Base-by-base conservation (phyloP, 2,113 vertebrate species). In the Laterallus jamaicensis region DNA sequence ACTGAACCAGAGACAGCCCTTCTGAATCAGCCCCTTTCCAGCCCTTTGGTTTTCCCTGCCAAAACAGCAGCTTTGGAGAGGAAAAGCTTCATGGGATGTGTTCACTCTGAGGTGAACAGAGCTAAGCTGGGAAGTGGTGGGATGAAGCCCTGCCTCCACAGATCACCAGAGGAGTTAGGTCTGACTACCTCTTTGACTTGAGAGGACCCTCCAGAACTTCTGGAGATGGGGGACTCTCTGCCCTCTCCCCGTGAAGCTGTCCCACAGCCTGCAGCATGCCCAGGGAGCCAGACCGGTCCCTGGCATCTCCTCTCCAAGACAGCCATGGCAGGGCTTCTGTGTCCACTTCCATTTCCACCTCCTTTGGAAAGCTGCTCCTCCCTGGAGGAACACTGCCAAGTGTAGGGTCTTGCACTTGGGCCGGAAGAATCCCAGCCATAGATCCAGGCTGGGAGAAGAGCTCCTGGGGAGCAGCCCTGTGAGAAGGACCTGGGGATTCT, bases 301-400 rank as follows among this genome's bases (percentile, higher is more conserved):
- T 66, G 60, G 15, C 16, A 21, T 13, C 54, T 66, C 22, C 50
- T 50, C 29, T 31, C 39, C 21, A 39, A 44, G 44, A 59, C 0
- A 1, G 15, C 26, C 0, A 0, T 28, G 44, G 89, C 32, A 39
- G 0, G 3, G 52, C 60, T 66, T 31, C 31, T 15, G 1, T 49
- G 79, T n/a, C 83, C 15, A 26, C 15, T 59, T 70, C 56, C 70
- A 18, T 74, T 80, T 79, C 62, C 44, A 49, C 28, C 21, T 26
- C 22, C 59, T 59, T 19, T 49, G 58, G 47, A 28, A 70, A 52
- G 28, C 75, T 47, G 8, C 1, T 5, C 37, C 52, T 69, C 35
- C 25, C 35, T 16, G 44, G 59, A 39, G 39, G n/a, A 35, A 35
- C 35, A 35, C 35, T 35, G 35, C 35, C 35, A 35, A 35, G 35